Conservation (phyloP, 1,140 invertebrate species). For the Drosophila simulans region DNA sequence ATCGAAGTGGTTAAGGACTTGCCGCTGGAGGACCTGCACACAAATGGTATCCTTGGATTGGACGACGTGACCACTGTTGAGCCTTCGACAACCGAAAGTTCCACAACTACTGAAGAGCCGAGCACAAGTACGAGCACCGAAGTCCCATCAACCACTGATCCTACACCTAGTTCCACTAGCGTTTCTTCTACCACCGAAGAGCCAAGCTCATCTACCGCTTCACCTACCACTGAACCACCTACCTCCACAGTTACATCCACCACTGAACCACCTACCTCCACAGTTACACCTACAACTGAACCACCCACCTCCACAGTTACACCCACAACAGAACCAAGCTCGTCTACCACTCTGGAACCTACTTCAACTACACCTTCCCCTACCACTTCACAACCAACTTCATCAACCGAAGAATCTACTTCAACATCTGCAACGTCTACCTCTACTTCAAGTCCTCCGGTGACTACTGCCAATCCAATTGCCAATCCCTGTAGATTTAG, state of each 20-base stretch:
- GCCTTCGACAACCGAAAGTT: background rate
- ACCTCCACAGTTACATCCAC: background rate
- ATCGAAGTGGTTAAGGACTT: conserved; percentile 85
- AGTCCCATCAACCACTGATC: background rate
- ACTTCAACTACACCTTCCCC: conserved; percentile 1
- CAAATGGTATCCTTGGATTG: conserved; percentile 70
- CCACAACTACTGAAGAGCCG: conserved; percentile 5
- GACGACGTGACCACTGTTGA: conserved; percentile 44
- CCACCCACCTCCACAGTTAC: background rate
- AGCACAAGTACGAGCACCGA: background rate
- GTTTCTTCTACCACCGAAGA: conserved; percentile 16
- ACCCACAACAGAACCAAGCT: conserved; percentile 6
- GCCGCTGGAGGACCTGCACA: conserved; percentile 70
- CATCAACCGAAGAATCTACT: conserved; percentile 1
- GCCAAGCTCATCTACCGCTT: conserved; percentile 4
- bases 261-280: background rate
- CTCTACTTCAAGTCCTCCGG: conserved; percentile 12
- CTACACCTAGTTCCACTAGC: background rate
- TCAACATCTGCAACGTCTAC: conserved; percentile 11
- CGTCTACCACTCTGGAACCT: conserved; percentile 10
- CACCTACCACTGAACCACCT: conserved; percentile 6
- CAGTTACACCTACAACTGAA: conserved; percentile 1
- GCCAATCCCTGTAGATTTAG: conserved; percentile 59
- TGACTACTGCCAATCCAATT: conserved; percentile 25
- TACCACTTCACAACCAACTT: conserved; percentile 2